Conservation (phyloP, 2,888 invertebrate species). For the Acanthococcus lagerstroemiae region DNA sequence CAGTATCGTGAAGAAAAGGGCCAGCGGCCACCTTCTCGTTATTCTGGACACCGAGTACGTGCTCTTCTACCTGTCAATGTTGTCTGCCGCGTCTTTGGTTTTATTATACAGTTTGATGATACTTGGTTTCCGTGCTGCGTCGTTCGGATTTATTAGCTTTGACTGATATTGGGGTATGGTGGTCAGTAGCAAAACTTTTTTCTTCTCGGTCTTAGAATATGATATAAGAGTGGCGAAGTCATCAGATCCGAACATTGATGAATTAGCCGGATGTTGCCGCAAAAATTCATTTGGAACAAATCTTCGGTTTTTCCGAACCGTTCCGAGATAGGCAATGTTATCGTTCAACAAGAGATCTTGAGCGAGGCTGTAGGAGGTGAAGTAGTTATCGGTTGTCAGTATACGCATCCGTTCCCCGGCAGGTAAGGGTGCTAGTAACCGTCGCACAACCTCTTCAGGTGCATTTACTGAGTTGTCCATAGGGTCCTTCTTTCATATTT, state of each 20-base stretch:
- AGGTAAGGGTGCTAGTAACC: conserved; percentile 30
- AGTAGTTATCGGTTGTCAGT: conserved; percentile 24
- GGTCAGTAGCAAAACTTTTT: conserved; percentile 11
- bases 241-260: too few relatives aligned
- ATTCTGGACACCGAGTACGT: background rate
- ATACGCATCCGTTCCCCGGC: conserved; percentile 15
- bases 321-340: conserved; percentile 34
- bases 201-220: too few relatives aligned
- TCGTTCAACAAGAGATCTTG: conserved; percentile 31
- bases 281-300: too few relatives aligned
- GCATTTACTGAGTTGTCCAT: conserved; percentile 27
- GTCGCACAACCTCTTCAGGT: conserved; percentile 31
- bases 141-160: too few relatives aligned
- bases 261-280: too few relatives aligned
- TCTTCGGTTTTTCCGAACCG: conserved; percentile 36
- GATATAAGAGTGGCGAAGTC: too few relatives aligned
- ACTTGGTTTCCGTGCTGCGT: background rate
- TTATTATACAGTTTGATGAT: background rate
- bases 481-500: conserved; percentile 33
- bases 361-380: conserved; percentile 25
- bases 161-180: background rate
- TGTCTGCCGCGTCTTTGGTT: background rate
- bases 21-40: background rate
- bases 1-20: background rate
- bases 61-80: background rate